Evolutionary conservation across 2,888 invertebrate species (phyloP).

Genomic region (Limnephilus rhombicus): DNA sequence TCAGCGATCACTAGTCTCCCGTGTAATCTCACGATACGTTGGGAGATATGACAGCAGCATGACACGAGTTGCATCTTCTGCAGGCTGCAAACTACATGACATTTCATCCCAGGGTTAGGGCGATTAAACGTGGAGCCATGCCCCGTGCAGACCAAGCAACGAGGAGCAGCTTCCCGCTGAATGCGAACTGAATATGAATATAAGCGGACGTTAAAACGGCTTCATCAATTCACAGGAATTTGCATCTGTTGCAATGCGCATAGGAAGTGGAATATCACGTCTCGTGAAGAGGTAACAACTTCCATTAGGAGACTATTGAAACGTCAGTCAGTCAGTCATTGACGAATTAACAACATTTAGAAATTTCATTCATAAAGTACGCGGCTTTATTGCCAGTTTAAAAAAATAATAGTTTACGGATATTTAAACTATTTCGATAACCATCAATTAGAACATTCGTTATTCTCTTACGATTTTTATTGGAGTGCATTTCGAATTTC

Average conservation of each 20-base stretch:
- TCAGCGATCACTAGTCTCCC: constrained; percentile 17
- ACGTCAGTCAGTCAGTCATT: not conserved
- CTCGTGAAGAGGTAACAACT: not conserved
- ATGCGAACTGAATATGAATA: constrained; percentile 1
- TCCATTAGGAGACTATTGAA: not conserved
- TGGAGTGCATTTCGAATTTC: too few relatives aligned
- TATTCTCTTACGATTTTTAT: not conserved
- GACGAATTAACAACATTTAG: not conserved
- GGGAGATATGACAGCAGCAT: constrained; percentile 47
- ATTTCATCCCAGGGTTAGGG: constrained; percentile 2
- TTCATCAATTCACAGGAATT: constrained; percentile 9
- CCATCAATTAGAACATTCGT: not conserved
- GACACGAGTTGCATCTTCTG: constrained; percentile 37
- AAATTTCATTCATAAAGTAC: not conserved
- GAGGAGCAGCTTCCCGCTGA: not conserved
- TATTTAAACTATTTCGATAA: not conserved
- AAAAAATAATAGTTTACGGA: not conserved
- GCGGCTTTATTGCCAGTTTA: not conserved
- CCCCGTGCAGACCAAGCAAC: not conserved
- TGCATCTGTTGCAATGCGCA: constrained; percentile 7
- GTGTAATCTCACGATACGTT: constrained; percentile 47
- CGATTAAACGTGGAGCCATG: not conserved
- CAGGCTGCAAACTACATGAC: constrained; percentile 3
- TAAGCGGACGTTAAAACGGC: constrained; percentile 10
- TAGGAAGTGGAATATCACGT: not conserved